Conservation (phyloP, 1,140 invertebrate species). For the Lasioglossum baleicum region DNA sequence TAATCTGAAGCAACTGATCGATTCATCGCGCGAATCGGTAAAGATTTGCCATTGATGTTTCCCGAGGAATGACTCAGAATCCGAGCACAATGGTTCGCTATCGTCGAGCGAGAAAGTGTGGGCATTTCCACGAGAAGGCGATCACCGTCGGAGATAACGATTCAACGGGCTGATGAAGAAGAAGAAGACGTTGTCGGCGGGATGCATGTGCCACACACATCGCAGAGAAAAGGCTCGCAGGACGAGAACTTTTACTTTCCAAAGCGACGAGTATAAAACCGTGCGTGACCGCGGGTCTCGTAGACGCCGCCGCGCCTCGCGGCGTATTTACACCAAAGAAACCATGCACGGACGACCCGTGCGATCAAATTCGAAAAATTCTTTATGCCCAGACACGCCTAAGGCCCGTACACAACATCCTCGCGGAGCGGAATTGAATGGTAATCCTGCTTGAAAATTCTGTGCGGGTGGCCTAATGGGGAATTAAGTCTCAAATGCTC, state of each 20-base stretch:
- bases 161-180: background rate
- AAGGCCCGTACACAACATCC: too few species aligned
- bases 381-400: background rate
- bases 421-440: too few species aligned
- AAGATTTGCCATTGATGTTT: background rate
- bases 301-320: background rate
- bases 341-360: background rate
- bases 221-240: constrained; percentile 40
- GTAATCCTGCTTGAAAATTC: too few species aligned
- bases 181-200: constrained; percentile 2
- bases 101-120: background rate
- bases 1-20: too few species aligned
- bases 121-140: background rate
- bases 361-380: background rate
- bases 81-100: background rate
- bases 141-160: background rate
- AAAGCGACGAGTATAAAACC: constrained; percentile 61
- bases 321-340: background rate
- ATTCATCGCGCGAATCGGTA: too few species aligned
- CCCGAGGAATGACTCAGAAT: background rate
- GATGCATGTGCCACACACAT: constrained; percentile 18
- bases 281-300: constrained; percentile 29
- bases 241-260: constrained; percentile 68
- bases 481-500: too few species aligned
- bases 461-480: too few species aligned